These are phyloP conservation scores for Ceyx erithaca DNA, from an alignment of 2,797 vertebrate species.

Conservation along the genomic window DNA sequence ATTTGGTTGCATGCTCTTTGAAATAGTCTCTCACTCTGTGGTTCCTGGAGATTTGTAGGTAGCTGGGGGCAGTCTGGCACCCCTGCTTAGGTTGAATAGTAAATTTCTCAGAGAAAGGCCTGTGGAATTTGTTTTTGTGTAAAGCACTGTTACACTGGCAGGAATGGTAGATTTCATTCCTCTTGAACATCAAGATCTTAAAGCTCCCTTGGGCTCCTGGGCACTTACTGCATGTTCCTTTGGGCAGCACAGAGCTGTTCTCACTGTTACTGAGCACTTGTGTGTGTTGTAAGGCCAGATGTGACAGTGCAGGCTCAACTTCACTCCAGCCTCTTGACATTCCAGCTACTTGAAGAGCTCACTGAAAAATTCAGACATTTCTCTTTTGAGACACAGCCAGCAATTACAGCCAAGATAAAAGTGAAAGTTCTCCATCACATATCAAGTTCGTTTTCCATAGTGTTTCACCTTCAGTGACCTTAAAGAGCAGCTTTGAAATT, in stretches of 20 bases:
- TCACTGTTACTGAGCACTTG: neutral
- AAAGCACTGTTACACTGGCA: neutral
- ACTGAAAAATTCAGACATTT: neutral
- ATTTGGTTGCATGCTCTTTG: neutral
- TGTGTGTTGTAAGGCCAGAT: neutral
- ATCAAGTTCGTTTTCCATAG: neutral
- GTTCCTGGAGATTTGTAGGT: neutral
- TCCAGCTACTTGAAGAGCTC: neutral
- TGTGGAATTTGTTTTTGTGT: neutral
- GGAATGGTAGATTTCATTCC: neutral
- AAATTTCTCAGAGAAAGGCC: neutral
- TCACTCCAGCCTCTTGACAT: constrained; percentile 34
- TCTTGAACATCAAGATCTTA: neutral
- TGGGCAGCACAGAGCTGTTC: neutral
- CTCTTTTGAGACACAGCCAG: neutral
- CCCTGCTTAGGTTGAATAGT: neutral
- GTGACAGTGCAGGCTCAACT: neutral
- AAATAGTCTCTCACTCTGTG: neutral
- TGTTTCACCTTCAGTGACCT: constrained; percentile 5
- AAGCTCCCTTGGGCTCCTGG: neutral
- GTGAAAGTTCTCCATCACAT: neutral
- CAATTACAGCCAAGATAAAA: constrained; percentile 27
- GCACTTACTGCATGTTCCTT: neutral
- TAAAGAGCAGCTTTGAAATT: neutral
- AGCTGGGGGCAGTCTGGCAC: neutral